phyloP scores from a whole-genome alignment of 1,140 invertebrate species.

The Atta colombica region DNA sequence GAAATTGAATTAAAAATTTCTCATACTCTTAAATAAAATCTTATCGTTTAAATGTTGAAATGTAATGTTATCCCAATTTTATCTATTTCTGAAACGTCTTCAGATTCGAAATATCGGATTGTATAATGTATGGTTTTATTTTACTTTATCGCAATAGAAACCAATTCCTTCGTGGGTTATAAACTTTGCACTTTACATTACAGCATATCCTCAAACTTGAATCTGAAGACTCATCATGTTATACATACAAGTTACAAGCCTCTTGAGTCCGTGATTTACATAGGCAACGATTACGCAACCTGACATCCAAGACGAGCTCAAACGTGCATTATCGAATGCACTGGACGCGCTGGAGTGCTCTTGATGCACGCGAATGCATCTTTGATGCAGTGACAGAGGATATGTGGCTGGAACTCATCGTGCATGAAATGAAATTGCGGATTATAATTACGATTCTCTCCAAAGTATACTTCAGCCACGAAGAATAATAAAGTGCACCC shows the following conservation, averaged over 20 bases:
- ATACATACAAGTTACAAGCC: conserved; percentile 46
- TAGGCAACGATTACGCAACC: conserved; percentile 45
- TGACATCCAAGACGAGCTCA: conserved; percentile 29
- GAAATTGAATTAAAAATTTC: neutral
- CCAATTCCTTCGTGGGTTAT: conserved; percentile 21
- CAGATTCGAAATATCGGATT: neutral
- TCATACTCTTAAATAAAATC: neutral
- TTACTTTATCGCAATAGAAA: conserved; percentile 11
- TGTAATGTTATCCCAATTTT: conserved; percentile 5
- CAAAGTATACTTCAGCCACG: conserved; percentile 68
- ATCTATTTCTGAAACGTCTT: neutral
- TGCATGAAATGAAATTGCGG: conserved; percentile 56
- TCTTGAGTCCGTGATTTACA: conserved; percentile 50
- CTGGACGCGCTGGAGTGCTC: conserved; percentile 32
- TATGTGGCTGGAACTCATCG: conserved; percentile 17
- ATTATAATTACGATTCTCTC: conserved; percentile 79
- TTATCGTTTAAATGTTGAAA: neutral
- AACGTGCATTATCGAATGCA: conserved; percentile 30
- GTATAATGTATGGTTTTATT: conserved; percentile 17
- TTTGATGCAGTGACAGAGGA: conserved; percentile 37
- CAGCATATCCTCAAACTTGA: conserved; percentile 42
- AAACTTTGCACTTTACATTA: conserved; percentile 44
- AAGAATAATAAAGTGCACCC: conserved; percentile 74
- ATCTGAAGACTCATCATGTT: conserved; percentile 32
- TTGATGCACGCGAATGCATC: conserved; percentile 36